Evolutionary conservation across 2,797 vertebrate genomes (phyloP), one percentile per base, ranked within the genome.

Genomic region (Sebastes matsubarae): DNA sequence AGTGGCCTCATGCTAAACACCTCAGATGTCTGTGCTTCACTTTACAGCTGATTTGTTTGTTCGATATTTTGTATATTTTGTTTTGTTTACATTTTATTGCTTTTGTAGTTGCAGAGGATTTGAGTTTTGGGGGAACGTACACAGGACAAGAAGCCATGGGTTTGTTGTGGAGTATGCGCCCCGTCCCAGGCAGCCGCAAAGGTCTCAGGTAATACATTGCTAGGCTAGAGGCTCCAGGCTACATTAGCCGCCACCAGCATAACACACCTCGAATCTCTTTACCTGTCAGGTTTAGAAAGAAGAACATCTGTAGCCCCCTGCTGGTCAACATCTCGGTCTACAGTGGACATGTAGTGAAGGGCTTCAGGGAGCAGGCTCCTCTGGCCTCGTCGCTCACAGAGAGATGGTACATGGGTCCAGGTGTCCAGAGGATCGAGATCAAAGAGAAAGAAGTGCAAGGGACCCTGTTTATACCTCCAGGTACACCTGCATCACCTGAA

Each of bases 371-470:
- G 29, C 76, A 6, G 55, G 0, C 34, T n/a, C 82, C 94, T 29
- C 76, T 95, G 83, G 89, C 86, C 8, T 90, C 88, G 0, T 79
- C 29, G 4, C 73, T 93, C 8, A 75, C 55, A 6, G 94, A 95
- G 88, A 84, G 94, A 6, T 95, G 94, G 93, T 93, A 94, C 89
- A 81, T 90, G 79, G 92, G 90, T 38, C 94, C 94, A 1, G 94
- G 93, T 7, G 87, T 94, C 59, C 66, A 77, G 77, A 92, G 94
- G 83, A 54, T 94, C 1, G 38, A 60, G 0, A 25, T 94, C 66
- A 54, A 3, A 1, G 87, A 93, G 67, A 68, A 14, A 12, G 81
- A 77, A 36, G 81, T 94, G 5, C 34, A 6, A 50, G 94, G 92
- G 65, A 94, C 93, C 6, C 69, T 95, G 52, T 95, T 95, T 25